Evolutionary conservation across 2,888 invertebrate species (phyloP), one percentile per base, ranked within the genome.

Genomic region (Carabus problematicus): DNA sequence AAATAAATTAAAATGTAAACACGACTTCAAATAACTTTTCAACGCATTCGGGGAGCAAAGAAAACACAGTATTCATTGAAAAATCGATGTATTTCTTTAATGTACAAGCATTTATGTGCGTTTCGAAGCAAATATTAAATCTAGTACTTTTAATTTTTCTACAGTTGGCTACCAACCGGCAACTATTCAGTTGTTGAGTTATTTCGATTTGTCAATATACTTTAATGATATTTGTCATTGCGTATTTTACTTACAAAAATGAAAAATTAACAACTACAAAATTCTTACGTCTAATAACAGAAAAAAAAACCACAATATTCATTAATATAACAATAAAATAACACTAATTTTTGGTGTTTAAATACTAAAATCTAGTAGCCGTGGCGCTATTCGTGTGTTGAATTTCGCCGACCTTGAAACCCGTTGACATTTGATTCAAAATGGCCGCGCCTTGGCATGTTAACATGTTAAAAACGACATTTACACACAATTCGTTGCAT

Each of bases 401-500:
- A n/a, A n/a, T n/a, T n/a, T n/a, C n/a, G n/a, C n/a, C n/a, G n/a
- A n/a, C n/a, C n/a, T n/a, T n/a, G n/a, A n/a, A n/a, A n/a, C n/a
- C n/a, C n/a, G n/a, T 29, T 45, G 49, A 29, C 42, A 64, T 9
- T 19, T 19, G 40, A 64, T 63, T 63, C 40, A 8, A 52, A 54
- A 16, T 16, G 8, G 4, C 52, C 8, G 18, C 9, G n/a, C n/a
- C n/a, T n/a, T n/a, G n/a, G n/a, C n/a, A n/a, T n/a, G n/a, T n/a
- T n/a, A n/a, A n/a, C n/a, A n/a, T n/a, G n/a, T n/a, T n/a, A n/a
- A n/a, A n/a, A n/a, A n/a, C n/a, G n/a, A 29, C 29, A 29, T 6
- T 29, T 3, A 29, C 29, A 29, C 29, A 29, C 29, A 29, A 7
- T 59, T 67, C 67, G 54, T 67, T 67, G 59, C 52, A 16, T 59